Evolutionary conservation across 2,888 invertebrate genomes (phyloP).

Genomic region (Nematopogon swammerdamellus): DNA sequence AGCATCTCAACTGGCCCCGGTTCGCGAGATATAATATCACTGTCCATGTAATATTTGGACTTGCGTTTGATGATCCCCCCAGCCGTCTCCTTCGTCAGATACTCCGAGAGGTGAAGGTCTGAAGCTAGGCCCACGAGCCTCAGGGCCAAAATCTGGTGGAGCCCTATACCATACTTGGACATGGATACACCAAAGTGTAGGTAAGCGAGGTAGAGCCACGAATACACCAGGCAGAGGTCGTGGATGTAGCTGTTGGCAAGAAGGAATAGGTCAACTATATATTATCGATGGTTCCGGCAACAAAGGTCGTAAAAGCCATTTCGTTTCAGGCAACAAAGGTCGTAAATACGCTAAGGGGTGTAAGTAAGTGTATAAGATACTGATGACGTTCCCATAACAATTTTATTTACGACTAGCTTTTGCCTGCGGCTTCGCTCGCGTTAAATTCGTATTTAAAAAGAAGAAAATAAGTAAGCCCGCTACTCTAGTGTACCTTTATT

Average conservation of each 20-base stretch:
- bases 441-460: too few relatives aligned
- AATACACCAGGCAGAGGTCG: conserved; percentile 65
- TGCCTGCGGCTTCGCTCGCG: too few relatives aligned
- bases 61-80: conserved; percentile 11
- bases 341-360: too few relatives aligned
- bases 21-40: conserved; percentile 23
- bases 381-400: too few relatives aligned
- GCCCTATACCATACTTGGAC: conserved; percentile 68
- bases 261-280: too few relatives aligned
- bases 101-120: conserved; percentile 60
- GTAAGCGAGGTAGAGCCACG: conserved; percentile 74
- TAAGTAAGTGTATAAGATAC: too few relatives aligned
- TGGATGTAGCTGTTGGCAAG: conserved; percentile 74
- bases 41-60: conserved; percentile 16
- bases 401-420: too few relatives aligned
- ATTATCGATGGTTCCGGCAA: too few relatives aligned
- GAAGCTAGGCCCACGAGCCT: conserved; percentile 81
- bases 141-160: conserved; percentile 79
- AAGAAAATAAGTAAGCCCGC: too few relatives aligned
- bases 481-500: too few relatives aligned
- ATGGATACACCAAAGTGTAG: conserved; percentile 66
- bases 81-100: conserved; percentile 17
- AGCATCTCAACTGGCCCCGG: conserved; percentile 62
- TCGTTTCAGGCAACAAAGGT: too few relatives aligned
- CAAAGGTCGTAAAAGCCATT: too few relatives aligned